Conservation (phyloP, 2,888 invertebrate genomes). For the Azorinus chamasolen region DNA sequence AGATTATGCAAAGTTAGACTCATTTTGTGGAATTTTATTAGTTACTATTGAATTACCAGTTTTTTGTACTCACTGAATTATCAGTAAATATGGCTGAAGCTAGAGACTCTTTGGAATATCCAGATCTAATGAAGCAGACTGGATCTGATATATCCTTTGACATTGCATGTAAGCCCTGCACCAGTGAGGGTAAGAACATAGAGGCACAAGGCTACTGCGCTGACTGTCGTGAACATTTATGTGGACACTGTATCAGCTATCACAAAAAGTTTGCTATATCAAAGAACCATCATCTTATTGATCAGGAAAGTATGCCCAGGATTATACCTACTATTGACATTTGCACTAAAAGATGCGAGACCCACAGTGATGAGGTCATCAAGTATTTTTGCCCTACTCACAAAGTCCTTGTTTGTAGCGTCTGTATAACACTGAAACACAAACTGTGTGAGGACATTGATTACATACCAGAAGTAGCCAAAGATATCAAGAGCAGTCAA, state of each 20-base stretch:
- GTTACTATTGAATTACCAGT: too few relatives aligned
- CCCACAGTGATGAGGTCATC: slow-evolving; percentile 4
- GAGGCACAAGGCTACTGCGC: slow-evolving; percentile 11
- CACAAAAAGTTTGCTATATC: not conserved
- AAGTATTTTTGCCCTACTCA: slow-evolving; percentile 19
- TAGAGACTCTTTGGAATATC: too few relatives aligned
- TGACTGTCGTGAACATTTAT: slow-evolving; percentile 11
- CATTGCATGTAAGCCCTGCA: not conserved
- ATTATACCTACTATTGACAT: not conserved
- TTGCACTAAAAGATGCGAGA: not conserved
- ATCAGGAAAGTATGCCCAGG: not conserved
- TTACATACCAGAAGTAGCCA: slow-evolving; percentile 11
- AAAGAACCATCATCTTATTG: slow-evolving; percentile 1
- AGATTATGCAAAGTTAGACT: too few relatives aligned
- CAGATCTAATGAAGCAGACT: too few relatives aligned
- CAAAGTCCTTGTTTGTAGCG: slow-evolving; percentile 8
- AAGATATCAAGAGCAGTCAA: not conserved
- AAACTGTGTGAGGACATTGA: slow-evolving; percentile 8
- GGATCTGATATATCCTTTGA: too few relatives aligned
- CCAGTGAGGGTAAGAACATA: not conserved
- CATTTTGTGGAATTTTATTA: too few relatives aligned
- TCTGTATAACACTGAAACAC: slow-evolving; percentile 17
- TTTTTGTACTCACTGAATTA: too few relatives aligned
- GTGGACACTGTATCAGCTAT: not conserved
- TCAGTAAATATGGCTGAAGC: too few relatives aligned